Percentiles rank a stretch among this genome's conserved stretches.
These are phyloP conservation scores for Anguilla anguilla DNA, from an alignment of 2,797 vertebrate genomes.

Conservation along the genomic window DNA sequence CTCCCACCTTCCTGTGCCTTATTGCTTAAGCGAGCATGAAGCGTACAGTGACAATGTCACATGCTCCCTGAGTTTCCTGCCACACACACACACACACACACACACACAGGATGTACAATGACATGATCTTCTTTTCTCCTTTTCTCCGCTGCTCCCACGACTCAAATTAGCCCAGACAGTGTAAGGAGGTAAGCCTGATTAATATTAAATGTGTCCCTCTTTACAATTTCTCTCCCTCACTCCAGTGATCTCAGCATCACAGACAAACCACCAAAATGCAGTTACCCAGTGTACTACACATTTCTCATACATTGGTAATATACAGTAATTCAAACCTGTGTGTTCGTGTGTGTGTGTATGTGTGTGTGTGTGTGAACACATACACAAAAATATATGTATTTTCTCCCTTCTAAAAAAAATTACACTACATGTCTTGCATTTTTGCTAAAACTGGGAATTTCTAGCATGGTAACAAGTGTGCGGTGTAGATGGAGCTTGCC, in stretches of 20 bases:
- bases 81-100: constrained; percentile 29
- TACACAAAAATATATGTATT: background rate
- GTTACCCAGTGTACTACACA: background rate
- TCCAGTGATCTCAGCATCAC: background rate
- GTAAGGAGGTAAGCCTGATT: constrained; percentile 20
- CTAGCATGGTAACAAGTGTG: background rate
- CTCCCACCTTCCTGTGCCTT: constrained; percentile 30
- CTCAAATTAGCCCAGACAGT: constrained; percentile 29
- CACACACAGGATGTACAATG: constrained; percentile 35
- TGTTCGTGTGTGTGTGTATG: too few relatives aligned
- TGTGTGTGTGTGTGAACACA: too few relatives aligned
- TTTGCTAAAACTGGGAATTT: background rate
- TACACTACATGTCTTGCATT: too few relatives aligned
- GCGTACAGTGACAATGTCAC: constrained; percentile 32
- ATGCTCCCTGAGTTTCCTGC: constrained; percentile 46
- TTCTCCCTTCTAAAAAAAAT: too few relatives aligned
- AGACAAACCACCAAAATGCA: background rate
- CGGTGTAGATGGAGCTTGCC: background rate
- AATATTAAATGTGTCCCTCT: constrained; percentile 17
- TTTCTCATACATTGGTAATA: background rate
- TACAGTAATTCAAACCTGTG: too few relatives aligned
- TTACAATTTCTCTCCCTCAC: constrained; percentile 2
- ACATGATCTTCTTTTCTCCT: constrained; percentile 33
- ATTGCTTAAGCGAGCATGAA: constrained; percentile 39
- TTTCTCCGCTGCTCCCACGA: constrained; percentile 14